Evolutionary conservation across 2,888 invertebrate species (phyloP).

Genomic region (Drosophila prostipennis): DNA sequence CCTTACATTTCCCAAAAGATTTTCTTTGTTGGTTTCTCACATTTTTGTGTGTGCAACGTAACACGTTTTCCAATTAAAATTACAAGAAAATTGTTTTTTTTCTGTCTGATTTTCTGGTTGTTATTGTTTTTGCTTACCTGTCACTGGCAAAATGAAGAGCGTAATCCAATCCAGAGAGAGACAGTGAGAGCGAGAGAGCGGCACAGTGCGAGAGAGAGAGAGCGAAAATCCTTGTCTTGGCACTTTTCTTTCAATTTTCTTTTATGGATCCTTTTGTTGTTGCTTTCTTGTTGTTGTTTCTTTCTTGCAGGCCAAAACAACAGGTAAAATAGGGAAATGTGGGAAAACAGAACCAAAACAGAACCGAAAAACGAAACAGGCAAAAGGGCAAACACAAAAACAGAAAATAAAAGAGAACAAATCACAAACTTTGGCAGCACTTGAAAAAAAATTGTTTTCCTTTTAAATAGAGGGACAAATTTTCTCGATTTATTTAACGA

Average conservation of each 20-base stretch:
- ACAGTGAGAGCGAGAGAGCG: slow-evolving; percentile 3
- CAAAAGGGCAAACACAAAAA: slow-evolving; percentile 33
- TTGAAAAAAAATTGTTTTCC: slow-evolving; percentile 26
- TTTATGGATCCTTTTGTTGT: slow-evolving; percentile 5
- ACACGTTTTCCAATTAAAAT: slow-evolving; percentile 41
- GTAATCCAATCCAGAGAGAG: slow-evolving; percentile 22
- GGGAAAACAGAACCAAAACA: slow-evolving; percentile 29
- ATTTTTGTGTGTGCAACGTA: slow-evolving; percentile 21
- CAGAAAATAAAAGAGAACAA: slow-evolving; percentile 15
- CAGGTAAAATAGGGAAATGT: slow-evolving; percentile 28
- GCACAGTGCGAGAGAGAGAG: neutral
- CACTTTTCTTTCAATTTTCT: slow-evolving; percentile 11
- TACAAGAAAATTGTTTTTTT: slow-evolving; percentile 32
- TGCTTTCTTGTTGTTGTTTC: slow-evolving; percentile 7
- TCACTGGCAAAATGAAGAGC: slow-evolving; percentile 18
- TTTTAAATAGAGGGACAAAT: neutral
- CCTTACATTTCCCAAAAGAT: neutral
- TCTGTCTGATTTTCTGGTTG: slow-evolving; percentile 1
- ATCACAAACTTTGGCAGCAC: slow-evolving; percentile 28
- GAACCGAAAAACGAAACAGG: slow-evolving; percentile 21
- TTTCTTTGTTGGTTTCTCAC: slow-evolving; percentile 7
- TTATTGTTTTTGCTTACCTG: slow-evolving; percentile 31
- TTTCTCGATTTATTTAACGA: slow-evolving; percentile 5
- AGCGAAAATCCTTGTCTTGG: slow-evolving; percentile 20
- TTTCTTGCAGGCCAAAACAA: slow-evolving; percentile 23